Evolutionary conservation across 2,113 vertebrate genomes (phyloP), one percentile per base, ranked within the genome.

Genomic region (Aphyosemion australe): DNA sequence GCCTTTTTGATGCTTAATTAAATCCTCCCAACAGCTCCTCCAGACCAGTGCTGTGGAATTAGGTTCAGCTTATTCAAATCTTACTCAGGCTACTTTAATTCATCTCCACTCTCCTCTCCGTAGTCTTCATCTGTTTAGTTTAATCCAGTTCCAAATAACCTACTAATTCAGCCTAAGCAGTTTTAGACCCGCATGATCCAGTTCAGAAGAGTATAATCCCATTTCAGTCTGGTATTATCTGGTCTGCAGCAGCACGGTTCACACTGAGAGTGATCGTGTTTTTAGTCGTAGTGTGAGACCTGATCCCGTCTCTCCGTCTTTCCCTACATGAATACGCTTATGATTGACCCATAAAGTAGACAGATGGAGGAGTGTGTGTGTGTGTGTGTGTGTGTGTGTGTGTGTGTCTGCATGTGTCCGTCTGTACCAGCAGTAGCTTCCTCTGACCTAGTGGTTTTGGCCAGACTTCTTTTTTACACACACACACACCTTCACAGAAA

Each of bases 291-390:
- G 69, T 16, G 26, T 70, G 66, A 64, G 55, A 56, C 69, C 68
- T 20, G 61, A 72, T 69, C 53, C 70, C 76, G 21, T 61, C 70
- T 74, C 72, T 63, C 34, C 34, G 3, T 60, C 61, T 50, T 55
- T 74, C 69, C 68, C 78, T 51, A 77, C 14, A 10, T 79, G 69
- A 80, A 84, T 69, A 63, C 80, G 56, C 74, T 79, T 84, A 84
- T 67, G 64, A 85, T 78, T 82, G 84, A 84, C 70, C 86, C 42
- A 43, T 72, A 65, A 72, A 83, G 77, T 49, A 74, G 83, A 80
- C 89, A 90, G 84, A 88, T 89, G 89, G 89, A 81, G 63, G 61
- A 72, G 70, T 68, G 83, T 84, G 75, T 79, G 69, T 76, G 75
- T 78, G 68, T 61, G 71, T 62, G 79, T 66, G 20, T 77, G 84